phyloP scores from a whole-genome alignment of 2,113 vertebrate genomes.

The Athene noctua region DNA sequence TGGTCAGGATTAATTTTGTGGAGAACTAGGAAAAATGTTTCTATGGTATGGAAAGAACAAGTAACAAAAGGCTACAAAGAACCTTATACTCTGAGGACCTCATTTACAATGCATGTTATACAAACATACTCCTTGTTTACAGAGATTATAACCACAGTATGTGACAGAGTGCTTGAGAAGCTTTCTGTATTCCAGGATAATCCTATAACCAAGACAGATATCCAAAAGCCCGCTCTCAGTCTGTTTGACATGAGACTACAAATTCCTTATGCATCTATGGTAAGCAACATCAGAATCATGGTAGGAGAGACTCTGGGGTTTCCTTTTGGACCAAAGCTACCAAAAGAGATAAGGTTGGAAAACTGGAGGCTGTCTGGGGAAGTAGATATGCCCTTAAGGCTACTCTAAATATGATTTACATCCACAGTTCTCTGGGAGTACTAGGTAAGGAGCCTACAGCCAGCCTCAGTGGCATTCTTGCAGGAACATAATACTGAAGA shows the following conservation, averaged over 20 bases:
- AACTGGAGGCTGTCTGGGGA: neutral
- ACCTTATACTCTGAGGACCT: neutral
- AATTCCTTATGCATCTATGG: neutral
- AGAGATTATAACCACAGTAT: neutral
- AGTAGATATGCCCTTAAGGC: neutral
- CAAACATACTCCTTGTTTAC: neutral
- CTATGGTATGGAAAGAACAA: neutral
- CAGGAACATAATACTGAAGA: neutral
- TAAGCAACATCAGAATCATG: neutral
- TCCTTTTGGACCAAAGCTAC: neutral
- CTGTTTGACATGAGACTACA: neutral
- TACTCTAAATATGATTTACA: neutral
- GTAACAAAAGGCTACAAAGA: neutral
- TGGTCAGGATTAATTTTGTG: neutral
- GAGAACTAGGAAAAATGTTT: neutral
- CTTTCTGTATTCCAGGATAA: neutral
- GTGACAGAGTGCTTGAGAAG: neutral
- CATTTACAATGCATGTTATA: neutral
- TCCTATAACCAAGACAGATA: neutral
- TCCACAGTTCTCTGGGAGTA: neutral
- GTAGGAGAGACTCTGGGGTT: neutral
- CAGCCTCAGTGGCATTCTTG: neutral
- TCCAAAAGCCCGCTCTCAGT: neutral
- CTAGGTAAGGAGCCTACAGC: neutral
- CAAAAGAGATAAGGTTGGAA: neutral